Percentiles rank a stretch among this genome's conserved stretches.
Conservation (phyloP, 2,797 vertebrate species). For the Streptopelia turtur region DNA sequence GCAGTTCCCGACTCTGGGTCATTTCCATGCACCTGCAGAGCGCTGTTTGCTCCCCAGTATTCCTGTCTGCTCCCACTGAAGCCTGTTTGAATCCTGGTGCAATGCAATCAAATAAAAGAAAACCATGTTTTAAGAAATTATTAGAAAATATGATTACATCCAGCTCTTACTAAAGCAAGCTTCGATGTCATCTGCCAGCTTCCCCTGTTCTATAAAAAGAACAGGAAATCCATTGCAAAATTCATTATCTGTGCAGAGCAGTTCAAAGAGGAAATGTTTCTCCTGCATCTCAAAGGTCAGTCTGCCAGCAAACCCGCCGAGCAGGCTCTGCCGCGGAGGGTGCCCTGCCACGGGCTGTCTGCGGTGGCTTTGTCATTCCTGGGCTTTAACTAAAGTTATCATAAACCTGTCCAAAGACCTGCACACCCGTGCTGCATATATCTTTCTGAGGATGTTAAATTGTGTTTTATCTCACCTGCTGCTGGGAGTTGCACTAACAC, state of each 20-base stretch:
- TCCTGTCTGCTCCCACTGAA: neutral
- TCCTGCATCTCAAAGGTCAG: slow-evolving; percentile 15
- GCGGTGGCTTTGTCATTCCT: neutral
- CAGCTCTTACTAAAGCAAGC: neutral
- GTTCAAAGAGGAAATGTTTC: neutral
- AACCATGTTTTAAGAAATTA: neutral
- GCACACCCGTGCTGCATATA: rapidly evolving
- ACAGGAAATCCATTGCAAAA: slow-evolving; percentile 46
- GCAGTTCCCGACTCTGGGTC: neutral
- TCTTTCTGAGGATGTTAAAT: rapidly evolving
- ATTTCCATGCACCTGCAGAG: neutral
- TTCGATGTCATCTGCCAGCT: neutral
- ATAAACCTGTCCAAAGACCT: neutral
- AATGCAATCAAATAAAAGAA: neutral
- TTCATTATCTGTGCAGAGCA: slow-evolving; percentile 27
- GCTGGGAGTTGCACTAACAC: neutral
- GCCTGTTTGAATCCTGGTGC: rapidly evolving
- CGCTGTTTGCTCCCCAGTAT: neutral
- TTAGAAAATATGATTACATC: neutral
- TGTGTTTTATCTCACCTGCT: neutral
- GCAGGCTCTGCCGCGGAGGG: neutral
- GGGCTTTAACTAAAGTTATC: neutral
- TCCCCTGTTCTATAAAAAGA: slow-evolving; percentile 19
- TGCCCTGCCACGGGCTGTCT: neutral
- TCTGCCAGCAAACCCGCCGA: neutral